phyloP scores from a whole-genome alignment of 2,888 invertebrate species.

The Pterobdella sp. region DNA sequence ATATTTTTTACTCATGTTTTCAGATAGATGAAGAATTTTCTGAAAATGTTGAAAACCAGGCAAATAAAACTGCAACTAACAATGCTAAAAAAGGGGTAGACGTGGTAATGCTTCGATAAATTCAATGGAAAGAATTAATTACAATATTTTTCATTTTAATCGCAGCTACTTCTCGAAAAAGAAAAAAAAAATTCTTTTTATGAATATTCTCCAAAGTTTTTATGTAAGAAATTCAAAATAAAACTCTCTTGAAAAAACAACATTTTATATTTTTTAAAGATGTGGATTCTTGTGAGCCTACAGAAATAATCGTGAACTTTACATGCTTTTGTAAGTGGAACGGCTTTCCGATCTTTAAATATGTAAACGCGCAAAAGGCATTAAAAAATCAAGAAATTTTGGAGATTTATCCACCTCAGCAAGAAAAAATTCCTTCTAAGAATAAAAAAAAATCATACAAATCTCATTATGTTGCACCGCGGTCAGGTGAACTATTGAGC shows the following conservation, averaged over 20 bases:
- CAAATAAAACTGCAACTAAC: not conserved
- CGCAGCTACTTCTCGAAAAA: too few species aligned
- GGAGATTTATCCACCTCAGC: not conserved
- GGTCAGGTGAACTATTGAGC: not conserved
- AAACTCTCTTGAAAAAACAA: not conserved
- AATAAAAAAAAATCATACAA: not conserved
- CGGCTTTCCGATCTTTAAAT: not conserved
- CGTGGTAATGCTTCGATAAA: not conserved
- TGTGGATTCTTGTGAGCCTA: constrained; percentile 13
- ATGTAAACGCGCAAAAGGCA: not conserved
- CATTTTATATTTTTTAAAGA: constrained; percentile 1
- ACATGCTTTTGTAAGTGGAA: constrained; percentile 15
- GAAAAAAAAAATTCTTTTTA: too few species aligned
- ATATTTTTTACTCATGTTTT: too few species aligned
- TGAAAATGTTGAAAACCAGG: too few species aligned
- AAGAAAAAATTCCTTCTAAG: not conserved
- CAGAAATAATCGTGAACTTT: constrained; percentile 18
- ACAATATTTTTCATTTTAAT: too few species aligned
- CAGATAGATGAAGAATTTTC: too few species aligned
- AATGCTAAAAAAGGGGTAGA: not conserved
- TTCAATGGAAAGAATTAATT: too few species aligned
- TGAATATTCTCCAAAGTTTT: not conserved
- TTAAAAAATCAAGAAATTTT: not conserved
- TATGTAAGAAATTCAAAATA: not conserved
- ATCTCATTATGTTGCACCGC: not conserved